Conservation (phyloP, 2,888 invertebrate species). For the Athalia rosae region DNA sequence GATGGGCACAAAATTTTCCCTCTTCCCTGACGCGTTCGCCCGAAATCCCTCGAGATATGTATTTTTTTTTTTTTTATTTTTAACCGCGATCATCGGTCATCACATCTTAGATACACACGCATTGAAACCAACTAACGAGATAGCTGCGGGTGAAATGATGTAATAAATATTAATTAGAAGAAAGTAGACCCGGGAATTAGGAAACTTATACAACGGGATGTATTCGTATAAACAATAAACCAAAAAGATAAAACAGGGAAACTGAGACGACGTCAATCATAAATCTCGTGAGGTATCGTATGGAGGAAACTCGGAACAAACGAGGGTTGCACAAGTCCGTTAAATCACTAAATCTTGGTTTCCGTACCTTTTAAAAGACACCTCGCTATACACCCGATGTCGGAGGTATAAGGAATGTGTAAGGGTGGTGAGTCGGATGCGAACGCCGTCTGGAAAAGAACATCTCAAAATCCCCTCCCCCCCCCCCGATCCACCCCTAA, state of each 20-base stretch:
- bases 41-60: no score
- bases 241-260: not conserved
- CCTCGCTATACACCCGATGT: no score
- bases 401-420: constrained; percentile 48
- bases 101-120: no score
- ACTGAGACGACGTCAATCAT: not conserved
- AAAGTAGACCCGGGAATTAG: not conserved
- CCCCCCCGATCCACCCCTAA: constrained; percentile 54
- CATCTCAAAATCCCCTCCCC: constrained; percentile 48
- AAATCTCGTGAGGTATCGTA: no score
- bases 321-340: no score
- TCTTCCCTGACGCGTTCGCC: not conserved
- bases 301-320: not conserved
- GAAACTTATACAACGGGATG: not conserved
- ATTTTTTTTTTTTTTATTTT: not conserved
- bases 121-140: not conserved
- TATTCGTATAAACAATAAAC: not conserved
- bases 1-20: not conserved
- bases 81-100: constrained; percentile 13
- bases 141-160: constrained; percentile 10
- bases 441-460: constrained; percentile 53
- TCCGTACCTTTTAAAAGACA: no score
- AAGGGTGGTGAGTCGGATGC: constrained; percentile 47
- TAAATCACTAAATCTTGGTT: no score
- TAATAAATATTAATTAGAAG: constrained; percentile 13